Evolutionary conservation across 2,888 invertebrate genomes (phyloP).

Genomic region (Nephrotoma flavescens): DNA sequence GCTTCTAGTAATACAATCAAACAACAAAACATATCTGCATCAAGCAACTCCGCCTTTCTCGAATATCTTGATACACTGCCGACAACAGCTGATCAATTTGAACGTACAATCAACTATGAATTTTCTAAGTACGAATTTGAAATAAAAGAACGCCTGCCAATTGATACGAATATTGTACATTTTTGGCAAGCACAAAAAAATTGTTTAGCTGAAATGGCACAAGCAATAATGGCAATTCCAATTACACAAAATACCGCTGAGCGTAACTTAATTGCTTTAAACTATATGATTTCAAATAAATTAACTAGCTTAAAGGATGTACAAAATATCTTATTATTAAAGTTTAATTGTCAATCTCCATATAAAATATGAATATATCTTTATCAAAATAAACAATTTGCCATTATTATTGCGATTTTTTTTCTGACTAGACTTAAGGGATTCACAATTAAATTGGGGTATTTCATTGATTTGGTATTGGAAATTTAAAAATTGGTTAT

Average conservation of each 20-base stretch:
- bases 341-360: not conserved
- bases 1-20: too few species aligned
- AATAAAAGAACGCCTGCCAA: not conserved
- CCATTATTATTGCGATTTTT: too few species aligned
- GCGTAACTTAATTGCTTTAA: not conserved
- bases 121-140: not conserved
- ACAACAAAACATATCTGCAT: too few species aligned
- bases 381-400: too few species aligned
- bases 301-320: not conserved
- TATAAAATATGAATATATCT: not conserved
- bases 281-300: not conserved
- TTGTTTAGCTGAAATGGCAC: not conserved
- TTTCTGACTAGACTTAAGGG: too few species aligned
- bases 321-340: not conserved
- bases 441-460: too few species aligned
- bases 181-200: not conserved
- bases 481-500: too few species aligned
- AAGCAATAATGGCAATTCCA: not conserved
- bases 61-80: not conserved
- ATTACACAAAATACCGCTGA: not conserved
- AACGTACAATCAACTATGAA: not conserved
- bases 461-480: too few species aligned
- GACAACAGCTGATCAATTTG: not conserved
- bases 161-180: not conserved
- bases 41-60: too few species aligned